A percentile compares a stretch with the other conserved stretches of the same genome.
Evolutionary conservation across 2,797 vertebrate genomes (phyloP).

Genomic region (Pyrocephalus nanus): DNA sequence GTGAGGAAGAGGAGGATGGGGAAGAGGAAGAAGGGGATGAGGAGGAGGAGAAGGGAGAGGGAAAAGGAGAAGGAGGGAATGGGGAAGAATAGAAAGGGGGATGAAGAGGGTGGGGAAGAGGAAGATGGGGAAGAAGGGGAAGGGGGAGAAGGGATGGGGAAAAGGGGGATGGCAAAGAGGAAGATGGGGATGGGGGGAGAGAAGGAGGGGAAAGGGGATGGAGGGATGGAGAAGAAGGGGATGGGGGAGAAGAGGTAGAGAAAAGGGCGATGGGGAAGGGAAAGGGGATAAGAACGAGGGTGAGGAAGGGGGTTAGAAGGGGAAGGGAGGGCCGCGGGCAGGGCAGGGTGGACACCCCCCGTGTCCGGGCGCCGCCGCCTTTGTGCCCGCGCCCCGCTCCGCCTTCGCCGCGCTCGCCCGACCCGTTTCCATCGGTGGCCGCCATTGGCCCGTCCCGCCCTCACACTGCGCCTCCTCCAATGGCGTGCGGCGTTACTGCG

Average conservation of each 20-base stretch:
- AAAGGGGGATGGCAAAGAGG: background rate
- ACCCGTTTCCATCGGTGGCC: constrained; percentile 22
- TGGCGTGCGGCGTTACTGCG: constrained; percentile 74
- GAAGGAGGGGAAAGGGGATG: no score
- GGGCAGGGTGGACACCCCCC: no score
- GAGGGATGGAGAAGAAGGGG: no score
- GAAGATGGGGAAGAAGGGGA: background rate
- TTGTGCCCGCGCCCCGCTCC: background rate
- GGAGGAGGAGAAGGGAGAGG: background rate
- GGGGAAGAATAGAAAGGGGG: no score
- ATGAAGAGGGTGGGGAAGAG: no score
- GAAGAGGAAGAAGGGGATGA: background rate
- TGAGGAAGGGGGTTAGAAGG: no score
- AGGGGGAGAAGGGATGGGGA: background rate
- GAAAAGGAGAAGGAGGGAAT: no score
- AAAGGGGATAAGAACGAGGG: no score
- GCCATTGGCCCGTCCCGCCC: constrained; percentile 42
- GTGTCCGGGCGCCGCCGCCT: background rate
- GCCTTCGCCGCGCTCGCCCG: background rate
- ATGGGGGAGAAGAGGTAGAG: no score
- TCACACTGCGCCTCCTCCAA: constrained; percentile 51
- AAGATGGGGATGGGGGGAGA: background rate
- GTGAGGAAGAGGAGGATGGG: background rate
- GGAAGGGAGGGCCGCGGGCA: no score
- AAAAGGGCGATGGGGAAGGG: no score